Percentiles rank a stretch among this genome's conserved stretches.
Evolutionary conservation across 2,888 invertebrate genomes (phyloP).

Genomic region (Eilema griseolum): DNA sequence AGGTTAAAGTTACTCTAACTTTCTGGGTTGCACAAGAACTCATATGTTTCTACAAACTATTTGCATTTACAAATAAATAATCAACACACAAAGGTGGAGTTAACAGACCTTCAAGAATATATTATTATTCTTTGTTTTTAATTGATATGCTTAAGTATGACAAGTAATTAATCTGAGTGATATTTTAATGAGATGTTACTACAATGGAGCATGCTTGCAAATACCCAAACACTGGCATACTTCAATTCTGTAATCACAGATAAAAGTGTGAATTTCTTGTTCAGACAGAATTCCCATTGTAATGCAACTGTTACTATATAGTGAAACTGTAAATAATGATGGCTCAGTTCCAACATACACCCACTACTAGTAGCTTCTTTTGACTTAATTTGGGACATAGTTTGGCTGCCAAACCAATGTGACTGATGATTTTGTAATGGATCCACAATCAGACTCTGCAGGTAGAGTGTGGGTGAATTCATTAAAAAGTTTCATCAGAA

Average conservation of each 20-base stretch:
- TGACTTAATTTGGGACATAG: neutral
- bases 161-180: neutral
- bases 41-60: neutral
- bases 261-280: too few relatives aligned
- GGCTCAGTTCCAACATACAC: neutral
- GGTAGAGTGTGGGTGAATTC: neutral
- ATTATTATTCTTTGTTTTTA: neutral
- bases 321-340: neutral
- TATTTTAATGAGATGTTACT: neutral
- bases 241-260: neutral
- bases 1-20: neutral
- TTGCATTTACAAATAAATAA: neutral
- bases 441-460: too few relatives aligned
- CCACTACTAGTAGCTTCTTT: neutral
- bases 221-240: neutral
- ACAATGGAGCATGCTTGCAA: neutral
- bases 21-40: neutral
- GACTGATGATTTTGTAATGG: neutral
- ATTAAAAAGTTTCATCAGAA: neutral
- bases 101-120: neutral
- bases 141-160: neutral
- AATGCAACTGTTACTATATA: neutral
- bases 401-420: neutral
- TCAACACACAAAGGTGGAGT: neutral
- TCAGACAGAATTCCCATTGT: neutral